Conservation (phyloP, 2,888 invertebrate genomes). For the Aleiodes leptofemur region DNA sequence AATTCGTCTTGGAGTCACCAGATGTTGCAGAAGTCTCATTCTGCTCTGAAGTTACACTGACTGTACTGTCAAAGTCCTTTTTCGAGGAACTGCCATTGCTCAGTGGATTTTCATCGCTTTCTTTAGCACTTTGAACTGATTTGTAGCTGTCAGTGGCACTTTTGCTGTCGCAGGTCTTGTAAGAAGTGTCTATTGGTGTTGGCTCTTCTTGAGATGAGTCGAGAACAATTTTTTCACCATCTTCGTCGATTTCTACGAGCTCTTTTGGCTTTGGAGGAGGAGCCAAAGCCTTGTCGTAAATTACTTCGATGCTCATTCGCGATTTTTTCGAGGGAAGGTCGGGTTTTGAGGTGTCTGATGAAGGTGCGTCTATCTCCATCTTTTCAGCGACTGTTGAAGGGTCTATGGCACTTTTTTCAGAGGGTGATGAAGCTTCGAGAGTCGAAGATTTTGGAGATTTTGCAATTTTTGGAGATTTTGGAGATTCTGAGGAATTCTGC, state of each 20-base stretch:
- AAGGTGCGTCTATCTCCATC: background rate
- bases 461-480: too few relatives aligned
- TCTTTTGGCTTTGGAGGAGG: conserved; percentile 58
- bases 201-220: conserved; percentile 63
- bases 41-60: conserved; percentile 56
- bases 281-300: conserved; percentile 63
- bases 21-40: conserved; percentile 40
- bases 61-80: conserved; percentile 58
- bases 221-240: conserved; percentile 64
- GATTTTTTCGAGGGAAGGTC: conserved; percentile 49
- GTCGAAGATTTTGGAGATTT: too few relatives aligned
- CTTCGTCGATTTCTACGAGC: conserved; percentile 68
- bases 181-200: conserved; percentile 24
- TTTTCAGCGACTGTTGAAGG: background rate
- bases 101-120: conserved; percentile 55
- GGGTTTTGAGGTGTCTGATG: background rate
- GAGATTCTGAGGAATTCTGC: too few relatives aligned
- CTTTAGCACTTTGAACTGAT: conserved; percentile 50
- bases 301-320: conserved; percentile 67
- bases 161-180: conserved; percentile 50
- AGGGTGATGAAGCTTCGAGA: too few relatives aligned
- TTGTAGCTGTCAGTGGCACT: conserved; percentile 55
- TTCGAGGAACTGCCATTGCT: conserved; percentile 61
- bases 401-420: too few relatives aligned
- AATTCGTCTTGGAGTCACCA: conserved; percentile 21